Evolutionary conservation across 2,797 vertebrate species (phyloP), one percentile per base, ranked within the genome.

Genomic region (Myiotriccus ornatus): DNA sequence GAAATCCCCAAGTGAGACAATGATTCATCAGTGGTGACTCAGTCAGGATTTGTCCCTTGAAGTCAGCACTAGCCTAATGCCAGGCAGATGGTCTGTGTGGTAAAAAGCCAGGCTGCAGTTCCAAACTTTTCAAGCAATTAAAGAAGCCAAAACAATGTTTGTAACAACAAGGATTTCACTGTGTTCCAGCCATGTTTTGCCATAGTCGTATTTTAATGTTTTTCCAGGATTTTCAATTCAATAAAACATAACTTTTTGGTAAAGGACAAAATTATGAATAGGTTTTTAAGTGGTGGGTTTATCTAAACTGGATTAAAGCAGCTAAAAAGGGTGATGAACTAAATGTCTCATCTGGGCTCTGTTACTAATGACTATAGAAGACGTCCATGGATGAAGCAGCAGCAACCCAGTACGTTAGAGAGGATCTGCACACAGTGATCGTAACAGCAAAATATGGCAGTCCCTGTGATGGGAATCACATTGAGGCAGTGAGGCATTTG

Each of bases 1-100:
- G 89, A 96, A 96, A 94, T 81, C 77, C 83, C 87, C 84, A 76
- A 89, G 41, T 56, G 84, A 76, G 86, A 69, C 12, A 84, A 39
- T 86, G 76, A 92, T 81, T 95, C 73, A 91, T 69, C 7, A 6
- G 47, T 88, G 50, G 9, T 95, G 89, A 92, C 16, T 94, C 71
- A 89, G 68, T 75, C 73, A 83, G 53, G 46, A 83, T 85, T 89
- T 93, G 87, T 85, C 46, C 62, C 49, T 64, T 84, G 71, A 87
- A 84, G 78, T 75, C 84, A 88, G 27, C 44, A 41, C 28, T 43
- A 77, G 43, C 19, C 57, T 44, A 46, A 43, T 47, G n/a, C 44
- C 15, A 64, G 71, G 49, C 84, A 91, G 78, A 71, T 68, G 79
- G 65, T 62, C 60, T 91, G 10, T 59, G 41, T 78, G 59, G 43